phyloP scores from a whole-genome alignment of 1,140 invertebrate species.

The Saccostrea cuccullata region DNA sequence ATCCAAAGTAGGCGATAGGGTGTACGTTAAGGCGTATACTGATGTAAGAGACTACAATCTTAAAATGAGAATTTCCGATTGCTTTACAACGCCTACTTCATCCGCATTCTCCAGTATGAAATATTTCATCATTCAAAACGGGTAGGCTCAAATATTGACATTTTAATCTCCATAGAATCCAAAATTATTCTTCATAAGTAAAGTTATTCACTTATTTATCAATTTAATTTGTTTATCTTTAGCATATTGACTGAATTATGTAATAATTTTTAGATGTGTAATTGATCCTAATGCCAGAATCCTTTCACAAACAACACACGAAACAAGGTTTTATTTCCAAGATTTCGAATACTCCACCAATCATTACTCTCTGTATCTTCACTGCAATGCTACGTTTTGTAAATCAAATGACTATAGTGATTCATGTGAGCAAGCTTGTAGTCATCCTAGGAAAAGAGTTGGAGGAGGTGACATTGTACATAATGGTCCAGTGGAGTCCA shows the following conservation, averaged over 20 bases:
- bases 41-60: slow-evolving; percentile 40
- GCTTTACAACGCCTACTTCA: slow-evolving; percentile 43
- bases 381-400: slow-evolving; percentile 58
- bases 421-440: slow-evolving; percentile 50
- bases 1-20: slow-evolving; percentile 35
- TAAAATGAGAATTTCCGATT: slow-evolving; percentile 46
- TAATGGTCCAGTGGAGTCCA: background rate
- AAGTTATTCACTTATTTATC: too few species aligned
- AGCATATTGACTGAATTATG: background rate
- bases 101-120: background rate
- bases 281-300: slow-evolving; percentile 52
- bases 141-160: slow-evolving; percentile 35
- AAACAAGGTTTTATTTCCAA: slow-evolving; percentile 58
- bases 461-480: background rate
- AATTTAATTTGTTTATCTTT: background rate
- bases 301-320: slow-evolving; percentile 55
- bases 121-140: slow-evolving; percentile 44
- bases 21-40: slow-evolving; percentile 44
- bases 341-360: slow-evolving; percentile 57
- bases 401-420: slow-evolving; percentile 39
- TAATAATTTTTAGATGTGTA: slow-evolving; percentile 48
- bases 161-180: background rate
- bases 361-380: slow-evolving; percentile 52
- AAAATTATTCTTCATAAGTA: too few species aligned
- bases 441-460: background rate